Conservation (phyloP, 2,888 invertebrate genomes). For the Chloroclysta siterata region DNA sequence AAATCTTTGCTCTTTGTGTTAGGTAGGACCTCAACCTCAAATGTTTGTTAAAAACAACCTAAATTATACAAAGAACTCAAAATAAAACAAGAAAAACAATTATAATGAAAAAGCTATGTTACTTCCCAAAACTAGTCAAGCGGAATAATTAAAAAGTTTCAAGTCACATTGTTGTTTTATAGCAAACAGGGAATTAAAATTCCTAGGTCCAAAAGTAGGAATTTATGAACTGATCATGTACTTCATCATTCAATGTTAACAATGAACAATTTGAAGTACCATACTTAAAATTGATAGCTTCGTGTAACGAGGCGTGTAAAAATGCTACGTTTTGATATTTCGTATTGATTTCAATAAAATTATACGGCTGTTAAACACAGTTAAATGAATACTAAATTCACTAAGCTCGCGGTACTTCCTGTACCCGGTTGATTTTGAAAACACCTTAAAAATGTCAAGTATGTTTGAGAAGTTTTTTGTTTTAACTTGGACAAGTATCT, state of each 20-base stretch:
- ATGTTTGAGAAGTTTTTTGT: constrained; percentile 21
- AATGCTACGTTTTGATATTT: constrained; percentile 3
- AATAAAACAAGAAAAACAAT: too few species aligned
- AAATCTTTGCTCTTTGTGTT: too few species aligned
- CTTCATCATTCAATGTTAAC: background rate
- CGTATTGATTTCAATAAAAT: constrained; percentile 3
- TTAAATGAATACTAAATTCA: constrained; percentile 4
- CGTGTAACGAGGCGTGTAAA: constrained; percentile 11
- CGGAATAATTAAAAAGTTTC: too few species aligned
- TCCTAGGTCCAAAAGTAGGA: too few species aligned
- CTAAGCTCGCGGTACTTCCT: constrained; percentile 8
- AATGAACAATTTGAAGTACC: background rate
- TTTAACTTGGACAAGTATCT: constrained; percentile 12
- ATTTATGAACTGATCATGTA: background rate
- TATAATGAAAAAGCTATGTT: too few species aligned
- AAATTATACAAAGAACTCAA: too few species aligned
- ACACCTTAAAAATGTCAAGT: background rate
- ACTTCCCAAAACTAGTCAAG: too few species aligned
- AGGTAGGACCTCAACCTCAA: too few species aligned
- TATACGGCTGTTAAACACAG: constrained; percentile 1
- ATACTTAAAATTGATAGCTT: constrained; percentile 6
- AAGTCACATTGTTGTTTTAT: too few species aligned
- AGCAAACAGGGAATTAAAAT: too few species aligned
- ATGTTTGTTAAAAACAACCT: too few species aligned
- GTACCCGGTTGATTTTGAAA: background rate